These are phyloP conservation scores for Calcarius lapponicus DNA, from an alignment of 2,797 vertebrate genomes.

Conservation along the genomic window DNA sequence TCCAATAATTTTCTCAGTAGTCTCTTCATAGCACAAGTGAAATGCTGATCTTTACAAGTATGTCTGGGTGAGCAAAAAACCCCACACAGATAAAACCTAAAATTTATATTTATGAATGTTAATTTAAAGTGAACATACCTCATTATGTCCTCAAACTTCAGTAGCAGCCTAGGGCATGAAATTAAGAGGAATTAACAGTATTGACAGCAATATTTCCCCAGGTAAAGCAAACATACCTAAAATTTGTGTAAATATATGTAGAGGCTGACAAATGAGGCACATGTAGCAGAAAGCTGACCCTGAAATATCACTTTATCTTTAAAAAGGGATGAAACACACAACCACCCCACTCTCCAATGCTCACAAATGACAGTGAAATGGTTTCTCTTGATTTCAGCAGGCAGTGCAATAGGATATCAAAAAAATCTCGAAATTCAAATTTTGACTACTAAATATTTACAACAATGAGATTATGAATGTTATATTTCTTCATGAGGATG, in stretches of 20 bases:
- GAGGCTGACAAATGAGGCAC: background rate
- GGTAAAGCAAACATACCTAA: background rate
- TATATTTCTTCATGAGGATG: background rate
- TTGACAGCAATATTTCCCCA: background rate
- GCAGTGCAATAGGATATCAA: background rate
- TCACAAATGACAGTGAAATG: background rate
- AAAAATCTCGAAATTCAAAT: background rate
- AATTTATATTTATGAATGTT: background rate
- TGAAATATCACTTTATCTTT: background rate
- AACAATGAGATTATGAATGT: background rate
- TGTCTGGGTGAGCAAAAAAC: background rate
- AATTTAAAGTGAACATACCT: background rate
- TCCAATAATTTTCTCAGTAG: constrained; percentile 53
- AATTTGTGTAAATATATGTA: background rate
- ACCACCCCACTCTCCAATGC: background rate
- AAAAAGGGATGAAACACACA: background rate
- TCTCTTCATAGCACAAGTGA: background rate
- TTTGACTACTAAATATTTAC: background rate
- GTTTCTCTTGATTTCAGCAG: background rate
- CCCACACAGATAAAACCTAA: background rate
- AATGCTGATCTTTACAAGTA: background rate
- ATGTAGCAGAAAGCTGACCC: background rate
- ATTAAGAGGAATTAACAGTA: background rate
- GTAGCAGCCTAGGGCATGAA: background rate
- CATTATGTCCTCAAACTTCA: background rate